Evolutionary conservation across 2,113 vertebrate species (phyloP), one percentile per base, ranked within the genome.

Genomic region (Strix aluco): DNA sequence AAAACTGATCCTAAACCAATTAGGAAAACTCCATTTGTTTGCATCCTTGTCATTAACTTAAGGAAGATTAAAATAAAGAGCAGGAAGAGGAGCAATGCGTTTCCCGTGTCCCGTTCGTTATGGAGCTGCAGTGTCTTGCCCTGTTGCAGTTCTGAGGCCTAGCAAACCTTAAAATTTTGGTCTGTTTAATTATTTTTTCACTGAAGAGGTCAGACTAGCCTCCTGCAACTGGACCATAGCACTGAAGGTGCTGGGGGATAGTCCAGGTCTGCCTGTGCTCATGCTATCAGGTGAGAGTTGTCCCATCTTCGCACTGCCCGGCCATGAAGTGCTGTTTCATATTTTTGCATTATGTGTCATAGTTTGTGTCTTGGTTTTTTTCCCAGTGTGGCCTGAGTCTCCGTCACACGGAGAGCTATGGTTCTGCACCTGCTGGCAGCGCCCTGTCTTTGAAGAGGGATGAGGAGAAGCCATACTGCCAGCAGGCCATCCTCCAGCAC

Each of bases 1-100:
- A 52, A 87, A 92, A 75, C 65, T 54, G 90, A 93, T 87, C 75
- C 70, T 92, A 89, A 97, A 84, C 91, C 94, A 81, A 94, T 95
- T 91, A 94, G 61, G 66, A 93, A 61, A 93, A 91, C 71, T 90
- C 78, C 2, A 1, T 58, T 86, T 81, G 86, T 95, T 94, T 74
- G 66, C 78, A 89, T 88, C 36, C 57, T 52, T 90, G 81, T 95
- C 84, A 95, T 79, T 87, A 85, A 79, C 81, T 81, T 86, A 74
- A 95, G 72, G 49, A 75, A 92, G 73, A 96, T 96, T 89, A 96
- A 90, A 72, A 82, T 29, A 18, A 44, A 58, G 61, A 89, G 12
- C 55, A 58, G 69, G 42, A 77, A 91, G 80, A 79, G 49, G 30
- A 84, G 73, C 51, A 27, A 4, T 14, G 32, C 13, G 18, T 46